Percentiles rank a stretch among this genome's conserved stretches.
Conservation (phyloP, 2,113 vertebrate genomes). For the Setophaga kirtlandii region DNA sequence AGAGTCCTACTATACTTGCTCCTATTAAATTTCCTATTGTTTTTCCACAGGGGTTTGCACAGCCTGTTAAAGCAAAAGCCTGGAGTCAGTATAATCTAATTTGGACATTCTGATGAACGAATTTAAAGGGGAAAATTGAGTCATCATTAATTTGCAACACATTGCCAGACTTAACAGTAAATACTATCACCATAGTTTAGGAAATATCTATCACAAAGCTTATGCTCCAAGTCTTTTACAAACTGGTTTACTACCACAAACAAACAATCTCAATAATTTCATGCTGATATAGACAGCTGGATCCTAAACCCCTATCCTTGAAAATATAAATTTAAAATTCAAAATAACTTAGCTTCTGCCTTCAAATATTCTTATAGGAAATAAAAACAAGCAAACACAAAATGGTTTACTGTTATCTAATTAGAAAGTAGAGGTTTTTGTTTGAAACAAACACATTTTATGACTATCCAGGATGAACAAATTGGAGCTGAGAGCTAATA, state of each 20-base stretch:
- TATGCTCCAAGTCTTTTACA: not conserved
- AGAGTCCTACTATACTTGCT: not conserved
- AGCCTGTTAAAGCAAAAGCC: conserved; percentile 40
- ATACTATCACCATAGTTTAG: conserved; percentile 19
- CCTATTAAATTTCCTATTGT: conserved; percentile 22
- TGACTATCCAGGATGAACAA: conserved; percentile 35
- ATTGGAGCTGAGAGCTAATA: conserved; percentile 37
- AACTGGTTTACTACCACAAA: not conserved
- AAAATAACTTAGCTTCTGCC: not conserved
- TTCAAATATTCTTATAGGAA: not conserved
- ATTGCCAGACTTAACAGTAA: conserved; percentile 31
- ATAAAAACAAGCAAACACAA: not conserved
- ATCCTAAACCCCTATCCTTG: not conserved
- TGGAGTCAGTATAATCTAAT: conserved; percentile 40
- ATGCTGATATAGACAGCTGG: not conserved
- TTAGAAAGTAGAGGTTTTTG: not conserved
- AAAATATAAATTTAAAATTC: not conserved
- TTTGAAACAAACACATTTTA: conserved; percentile 11
- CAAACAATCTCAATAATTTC: not conserved
- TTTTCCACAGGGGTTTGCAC: conserved; percentile 23
- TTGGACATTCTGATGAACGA: conserved; percentile 35
- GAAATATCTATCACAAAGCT: conserved; percentile 19
- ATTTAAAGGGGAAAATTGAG: conserved; percentile 44
- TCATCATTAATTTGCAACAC: conserved; percentile 50
- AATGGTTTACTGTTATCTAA: not conserved